These are phyloP conservation scores for Oryzias woworae DNA, from an alignment of 2,113 vertebrate species.

Conservation along the genomic window DNA sequence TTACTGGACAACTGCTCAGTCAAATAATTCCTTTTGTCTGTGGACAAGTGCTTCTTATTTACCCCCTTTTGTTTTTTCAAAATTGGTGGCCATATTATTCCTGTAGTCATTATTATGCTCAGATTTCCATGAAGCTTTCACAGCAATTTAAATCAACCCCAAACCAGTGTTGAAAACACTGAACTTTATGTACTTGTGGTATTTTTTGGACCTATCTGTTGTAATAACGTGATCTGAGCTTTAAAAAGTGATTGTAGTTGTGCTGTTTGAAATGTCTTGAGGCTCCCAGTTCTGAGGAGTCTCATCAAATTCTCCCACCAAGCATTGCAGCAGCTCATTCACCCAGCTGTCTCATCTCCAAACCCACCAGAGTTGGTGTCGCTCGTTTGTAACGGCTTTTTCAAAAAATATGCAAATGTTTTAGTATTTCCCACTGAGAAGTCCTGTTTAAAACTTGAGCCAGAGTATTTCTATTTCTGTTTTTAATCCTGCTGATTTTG, in stretches of 20 bases:
- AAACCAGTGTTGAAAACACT: conserved; percentile 1
- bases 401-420: conserved; percentile 35
- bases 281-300: neutral
- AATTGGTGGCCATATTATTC: too few relatives aligned
- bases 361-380: conserved; percentile 19
- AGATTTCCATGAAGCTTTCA: neutral
- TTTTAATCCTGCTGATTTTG: conserved; percentile 24
- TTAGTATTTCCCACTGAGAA: conserved; percentile 7
- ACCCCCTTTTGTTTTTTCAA: too few relatives aligned
- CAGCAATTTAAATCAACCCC: neutral
- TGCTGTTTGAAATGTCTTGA: neutral
- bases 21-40: too few relatives aligned
- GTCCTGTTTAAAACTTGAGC: conserved; percentile 47
- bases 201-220: conserved; percentile 15
- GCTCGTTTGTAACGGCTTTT: conserved; percentile 35
- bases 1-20: too few relatives aligned
- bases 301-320: conserved; percentile 20
- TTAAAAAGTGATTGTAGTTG: conserved; percentile 2
- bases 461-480: conserved; percentile 36
- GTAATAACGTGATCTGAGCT: conserved; percentile 12
- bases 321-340: conserved; percentile 59
- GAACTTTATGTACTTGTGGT: neutral
- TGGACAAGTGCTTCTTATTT: too few relatives aligned
- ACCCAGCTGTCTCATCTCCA: conserved; percentile 11
- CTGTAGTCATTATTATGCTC: too few relatives aligned